These are phyloP conservation scores for Xiphophorus couchianus DNA, from an alignment of 2,113 vertebrate species.

Conservation along the genomic window DNA sequence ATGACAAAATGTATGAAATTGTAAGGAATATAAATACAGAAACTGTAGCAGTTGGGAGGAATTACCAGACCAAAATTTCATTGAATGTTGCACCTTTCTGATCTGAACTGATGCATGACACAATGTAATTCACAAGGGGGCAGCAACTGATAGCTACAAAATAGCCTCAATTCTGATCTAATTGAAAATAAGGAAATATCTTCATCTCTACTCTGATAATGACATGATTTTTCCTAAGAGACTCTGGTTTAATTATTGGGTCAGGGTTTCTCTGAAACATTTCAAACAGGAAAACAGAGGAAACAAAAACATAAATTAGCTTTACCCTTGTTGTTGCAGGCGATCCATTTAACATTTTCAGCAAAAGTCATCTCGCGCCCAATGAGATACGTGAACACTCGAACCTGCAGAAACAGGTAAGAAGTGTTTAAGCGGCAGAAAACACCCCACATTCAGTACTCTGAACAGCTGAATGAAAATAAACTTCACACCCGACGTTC, in stretches of 20 bases:
- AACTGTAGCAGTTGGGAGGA: neutral
- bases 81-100: constrained; percentile 6
- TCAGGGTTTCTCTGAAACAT: neutral
- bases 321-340: constrained; percentile 95
- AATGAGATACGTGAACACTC: constrained; percentile 96
- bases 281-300: neutral
- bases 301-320: neutral
- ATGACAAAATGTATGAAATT: neutral
- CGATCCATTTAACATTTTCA: constrained; percentile 91
- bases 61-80: neutral
- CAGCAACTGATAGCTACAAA: constrained; percentile 57
- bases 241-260: neutral
- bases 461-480: neutral
- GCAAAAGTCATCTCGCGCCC: constrained; percentile 94
- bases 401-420: constrained; percentile 80
- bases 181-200: neutral
- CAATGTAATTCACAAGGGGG: constrained; percentile 67
- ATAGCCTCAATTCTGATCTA: neutral
- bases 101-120: constrained; percentile 41
- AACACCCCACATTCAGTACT: neutral
- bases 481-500: constrained; percentile 85
- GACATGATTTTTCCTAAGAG: neutral
- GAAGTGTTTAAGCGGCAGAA: neutral
- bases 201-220: neutral
- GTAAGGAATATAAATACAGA: neutral